Conservation (phyloP, 1,140 invertebrate species). For the Prorops nasuta region DNA sequence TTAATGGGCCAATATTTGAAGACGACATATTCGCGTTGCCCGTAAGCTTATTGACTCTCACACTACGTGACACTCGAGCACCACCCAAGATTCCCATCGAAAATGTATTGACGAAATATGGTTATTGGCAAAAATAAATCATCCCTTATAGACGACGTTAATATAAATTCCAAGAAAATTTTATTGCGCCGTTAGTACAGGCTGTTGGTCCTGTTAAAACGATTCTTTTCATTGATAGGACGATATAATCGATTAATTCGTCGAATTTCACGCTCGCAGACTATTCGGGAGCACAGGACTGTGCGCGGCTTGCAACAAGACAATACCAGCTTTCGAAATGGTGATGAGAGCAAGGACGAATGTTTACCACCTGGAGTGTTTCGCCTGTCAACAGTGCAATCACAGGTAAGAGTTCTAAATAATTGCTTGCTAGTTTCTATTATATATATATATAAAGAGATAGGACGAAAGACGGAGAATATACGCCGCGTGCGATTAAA, state of each 20-base stretch:
- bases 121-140: too few relatives aligned
- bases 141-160: too few relatives aligned
- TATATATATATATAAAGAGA: too few relatives aligned
- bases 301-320: slow-evolving; percentile 89
- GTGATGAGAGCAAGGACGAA: slow-evolving; percentile 93
- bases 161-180: too few relatives aligned
- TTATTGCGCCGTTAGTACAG: too few relatives aligned
- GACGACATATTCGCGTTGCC: slow-evolving; percentile 43
- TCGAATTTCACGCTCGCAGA: slow-evolving; percentile 54
- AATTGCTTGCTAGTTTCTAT: too few relatives aligned
- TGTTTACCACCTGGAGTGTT: slow-evolving; percentile 95
- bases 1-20: slow-evolving; percentile 53
- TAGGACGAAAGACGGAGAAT: too few relatives aligned
- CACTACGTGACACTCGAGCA: slow-evolving; percentile 5
- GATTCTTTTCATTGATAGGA: too few relatives aligned
- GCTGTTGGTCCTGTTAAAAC: too few relatives aligned
- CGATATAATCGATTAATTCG: too few relatives aligned
- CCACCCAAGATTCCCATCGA: slow-evolving; percentile 5
- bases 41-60: slow-evolving; percentile 38
- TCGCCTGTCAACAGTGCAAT: slow-evolving; percentile 94
- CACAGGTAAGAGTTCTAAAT: slow-evolving; percentile 83
- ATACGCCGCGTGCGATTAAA: too few relatives aligned
- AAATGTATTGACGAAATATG: background rate
- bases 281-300: slow-evolving; percentile 91
- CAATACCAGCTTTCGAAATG: slow-evolving; percentile 95